Evolutionary conservation across 2,888 invertebrate genomes (phyloP), one percentile per base, ranked within the genome.

Genomic region (Dasysyrphus tricinctus): DNA sequence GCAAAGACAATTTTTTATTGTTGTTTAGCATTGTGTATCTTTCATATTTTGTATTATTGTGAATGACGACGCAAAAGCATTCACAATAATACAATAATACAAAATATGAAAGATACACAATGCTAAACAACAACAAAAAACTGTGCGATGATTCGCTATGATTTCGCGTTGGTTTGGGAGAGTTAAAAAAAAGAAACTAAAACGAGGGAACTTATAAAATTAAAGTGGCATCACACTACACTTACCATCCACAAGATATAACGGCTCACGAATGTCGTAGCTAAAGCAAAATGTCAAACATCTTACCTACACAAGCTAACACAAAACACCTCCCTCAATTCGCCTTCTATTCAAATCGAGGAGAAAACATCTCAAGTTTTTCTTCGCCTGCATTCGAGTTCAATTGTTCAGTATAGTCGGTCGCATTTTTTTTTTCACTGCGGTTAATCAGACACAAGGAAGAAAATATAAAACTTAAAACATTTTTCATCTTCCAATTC

Each of bases 381-480:
- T 32, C 59, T 75, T 59, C 37, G 67, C 65, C 74, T 78, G 70
- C 82, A 86, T 86, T 86, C 86, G 86, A 86, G 86, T 79, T 59
- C 75, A 75, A 78, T 65, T 82, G 72, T 75, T 82, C 70, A 79
- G 54, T 44, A 49, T 34, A 37, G 51, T 79, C 42, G 82, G 82
- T 82, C 16, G 70, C 16, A n/a, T 42, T 67, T 63, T 47, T 67
- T 63, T 47, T 37, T 67, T 32, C 32, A 39, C 54, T 81, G 77
- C 73, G 77, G 72, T 73, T 61, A 80, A 73, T 84, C 72, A 73
- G 37, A 49, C 34, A 59, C 51, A 61, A 19, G 37, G 6, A 63
- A 47, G 39, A 51, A 47, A 34, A 57, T 34, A 49, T 8, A 51
- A 73, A 56, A 47, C n/a, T 57, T n/a, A 3, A 54, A 44, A 65